Conservation (phyloP, 1,140 invertebrate genomes). For the Amyelois transitella region DNA sequence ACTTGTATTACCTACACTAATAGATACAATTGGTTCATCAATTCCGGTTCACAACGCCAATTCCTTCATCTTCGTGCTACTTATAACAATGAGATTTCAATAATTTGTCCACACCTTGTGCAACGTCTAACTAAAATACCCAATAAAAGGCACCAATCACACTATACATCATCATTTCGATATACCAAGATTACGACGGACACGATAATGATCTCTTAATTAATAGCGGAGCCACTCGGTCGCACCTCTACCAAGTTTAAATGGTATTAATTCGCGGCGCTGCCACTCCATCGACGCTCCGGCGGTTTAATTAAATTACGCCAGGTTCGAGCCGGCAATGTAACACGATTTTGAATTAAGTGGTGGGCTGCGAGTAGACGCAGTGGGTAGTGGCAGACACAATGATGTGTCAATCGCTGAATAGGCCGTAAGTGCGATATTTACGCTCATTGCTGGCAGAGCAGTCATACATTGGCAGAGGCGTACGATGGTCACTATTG, state of each 20-base stretch:
- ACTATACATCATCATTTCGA: slow-evolving; percentile 1
- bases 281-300: slow-evolving; percentile 1
- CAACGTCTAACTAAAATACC: not conserved
- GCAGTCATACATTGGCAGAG: not conserved
- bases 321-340: slow-evolving; percentile 3
- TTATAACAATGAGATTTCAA: too few species aligned
- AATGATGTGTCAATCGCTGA: slow-evolving; percentile 19
- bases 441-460: slow-evolving; percentile 26
- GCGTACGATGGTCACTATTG: not conserved
- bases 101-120: not conserved
- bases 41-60: too few species aligned
- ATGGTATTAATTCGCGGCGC: slow-evolving; percentile 2
- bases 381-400: not conserved
- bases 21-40: too few species aligned
- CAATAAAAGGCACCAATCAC: not conserved
- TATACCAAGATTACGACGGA: slow-evolving; percentile 3
- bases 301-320: slow-evolving; percentile 1
- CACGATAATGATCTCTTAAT: slow-evolving; percentile 25
- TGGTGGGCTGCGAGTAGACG: not conserved
- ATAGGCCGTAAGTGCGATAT: slow-evolving; percentile 22
- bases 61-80: too few species aligned
- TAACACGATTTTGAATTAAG: slow-evolving; percentile 1
- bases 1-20: too few species aligned
- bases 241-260: slow-evolving; percentile 3
- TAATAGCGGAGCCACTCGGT: slow-evolving; percentile 14